Evolutionary conservation across 2,113 vertebrate genomes (phyloP).

Genomic region (Ranitomeya imitator): DNA sequence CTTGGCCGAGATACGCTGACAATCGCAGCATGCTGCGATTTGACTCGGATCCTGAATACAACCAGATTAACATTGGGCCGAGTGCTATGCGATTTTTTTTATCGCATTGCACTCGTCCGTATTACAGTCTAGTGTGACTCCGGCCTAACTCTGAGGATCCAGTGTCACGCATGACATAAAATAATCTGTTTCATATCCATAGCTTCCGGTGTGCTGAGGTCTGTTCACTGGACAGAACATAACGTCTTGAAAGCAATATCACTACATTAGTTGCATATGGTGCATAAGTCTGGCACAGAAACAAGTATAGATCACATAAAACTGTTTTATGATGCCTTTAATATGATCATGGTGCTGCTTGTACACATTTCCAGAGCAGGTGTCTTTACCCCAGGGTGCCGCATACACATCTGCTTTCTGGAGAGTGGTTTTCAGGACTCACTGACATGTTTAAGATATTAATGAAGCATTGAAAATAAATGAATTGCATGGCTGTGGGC

Average conservation of each 20-base stretch:
- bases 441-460: conserved; percentile 26
- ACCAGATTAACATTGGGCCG: too few relatives aligned
- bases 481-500: neutral
- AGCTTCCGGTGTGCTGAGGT: conserved; percentile 4
- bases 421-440: conserved; percentile 13
- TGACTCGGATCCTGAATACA: too few relatives aligned
- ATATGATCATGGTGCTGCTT: conserved; percentile 31
- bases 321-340: conserved; percentile 15
- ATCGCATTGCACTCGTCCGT: too few relatives aligned
- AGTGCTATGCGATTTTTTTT: too few relatives aligned
- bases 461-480: conserved; percentile 27
- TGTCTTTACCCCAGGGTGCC: neutral
- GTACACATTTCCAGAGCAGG: conserved; percentile 2
- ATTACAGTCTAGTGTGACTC: too few relatives aligned
- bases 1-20: too few relatives aligned
- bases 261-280: conserved; percentile 21
- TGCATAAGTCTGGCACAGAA: conserved; percentile 23
- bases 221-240: neutral
- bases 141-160: neutral
- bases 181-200: neutral
- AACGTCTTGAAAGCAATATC: conserved; percentile 20
- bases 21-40: too few relatives aligned
- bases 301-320: conserved; percentile 15
- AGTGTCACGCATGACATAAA: neutral
- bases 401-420: conserved; percentile 36